Evolutionary conservation across 30 jellyfish, hydroid and myxozoan genomes (phyloP), one percentile per base, ranked within the genome.

Genomic region (Turritopsis rubra): DNA sequence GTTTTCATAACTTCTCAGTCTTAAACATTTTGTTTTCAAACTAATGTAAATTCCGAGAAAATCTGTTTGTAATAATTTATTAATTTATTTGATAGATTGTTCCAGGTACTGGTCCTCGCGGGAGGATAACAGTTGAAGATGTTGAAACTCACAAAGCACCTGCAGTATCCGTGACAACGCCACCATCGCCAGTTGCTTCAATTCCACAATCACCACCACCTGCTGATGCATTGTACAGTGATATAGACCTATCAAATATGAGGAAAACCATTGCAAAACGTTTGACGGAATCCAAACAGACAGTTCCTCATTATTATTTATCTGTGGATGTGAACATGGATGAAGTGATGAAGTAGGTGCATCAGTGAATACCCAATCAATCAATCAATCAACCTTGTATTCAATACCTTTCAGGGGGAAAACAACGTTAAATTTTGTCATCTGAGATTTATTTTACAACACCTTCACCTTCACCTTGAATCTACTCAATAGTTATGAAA

Each of bases 261-360:
- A 85, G 98, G 76, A 91, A 91, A 90, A 92, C 95, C 24, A 92
- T 92, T 26, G 96, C 98, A 8, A 88, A 88, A 82, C 90, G 98
- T 21, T 80, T 93, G n/a, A 85, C 88, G 16, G 96, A 88, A 80
- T 93, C 98, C 25, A 93, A 93, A 71, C 96, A 88, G 53, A 93
- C 98, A 1, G 94, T 93, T 80, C 98, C 98, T 3, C 98, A 93
- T 54, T 93, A 88, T 71, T 88, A 93, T 60, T 54, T 93, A 29
- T 84, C 98, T 0, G 87, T 87, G 18, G 98, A 93, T 74, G 89
- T 93, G 65, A 83, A 93, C 84, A 88, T 93, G 98, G 98, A 93
- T 65, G 82, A 85, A 21, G 93, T 93, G 18, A 30, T 93, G 25
- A 82, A 85, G 98, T 91, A 66, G 20, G 90, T 85, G 16, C 21